phyloP scores from a whole-genome alignment of 2,888 invertebrate species.

The Malachius bipustulatus region DNA sequence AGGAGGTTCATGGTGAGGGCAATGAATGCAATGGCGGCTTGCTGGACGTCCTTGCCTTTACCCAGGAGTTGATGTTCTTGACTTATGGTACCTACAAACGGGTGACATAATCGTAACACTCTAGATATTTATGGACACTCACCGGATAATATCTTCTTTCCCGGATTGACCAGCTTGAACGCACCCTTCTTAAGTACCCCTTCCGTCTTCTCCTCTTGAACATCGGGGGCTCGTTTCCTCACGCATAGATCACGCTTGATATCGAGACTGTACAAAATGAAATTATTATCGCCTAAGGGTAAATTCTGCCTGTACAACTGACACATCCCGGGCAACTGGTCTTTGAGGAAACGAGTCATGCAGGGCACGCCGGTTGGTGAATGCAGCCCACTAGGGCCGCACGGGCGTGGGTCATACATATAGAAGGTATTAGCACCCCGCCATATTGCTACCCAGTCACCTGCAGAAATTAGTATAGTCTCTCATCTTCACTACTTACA shows the following conservation, averaged over 20 bases:
- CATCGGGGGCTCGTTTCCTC: conserved; percentile 24
- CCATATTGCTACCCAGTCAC: conserved; percentile 35
- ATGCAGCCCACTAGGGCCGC: conserved; percentile 33
- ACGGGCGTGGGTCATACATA: conserved; percentile 38
- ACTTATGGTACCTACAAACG: conserved; percentile 40
- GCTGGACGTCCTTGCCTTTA: conserved; percentile 40
- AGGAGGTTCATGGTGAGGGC: conserved; percentile 47
- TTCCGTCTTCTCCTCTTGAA: conserved; percentile 19
- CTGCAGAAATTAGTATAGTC: conserved; percentile 9
- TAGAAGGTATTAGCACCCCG: conserved; percentile 34
- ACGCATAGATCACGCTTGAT: conserved; percentile 23
- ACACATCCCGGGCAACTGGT: conserved; percentile 27
- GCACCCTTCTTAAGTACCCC: conserved; percentile 30
- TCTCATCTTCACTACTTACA: too few relatives aligned
- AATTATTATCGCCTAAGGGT: conserved; percentile 27
- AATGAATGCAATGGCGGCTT: conserved; percentile 45
- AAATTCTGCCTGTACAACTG: conserved; percentile 31
- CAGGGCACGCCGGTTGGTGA: conserved; percentile 33
- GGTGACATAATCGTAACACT: conserved; percentile 31
- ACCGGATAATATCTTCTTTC: background rate
- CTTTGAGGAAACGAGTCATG: conserved; percentile 30
- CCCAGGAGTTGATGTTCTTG: conserved; percentile 42
- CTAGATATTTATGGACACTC: too few relatives aligned
- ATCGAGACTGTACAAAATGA: conserved; percentile 26
- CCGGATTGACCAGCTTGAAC: background rate